Conservation (phyloP, 92 coral and sea anemone species). For the Paramuricea clavata region DNA sequence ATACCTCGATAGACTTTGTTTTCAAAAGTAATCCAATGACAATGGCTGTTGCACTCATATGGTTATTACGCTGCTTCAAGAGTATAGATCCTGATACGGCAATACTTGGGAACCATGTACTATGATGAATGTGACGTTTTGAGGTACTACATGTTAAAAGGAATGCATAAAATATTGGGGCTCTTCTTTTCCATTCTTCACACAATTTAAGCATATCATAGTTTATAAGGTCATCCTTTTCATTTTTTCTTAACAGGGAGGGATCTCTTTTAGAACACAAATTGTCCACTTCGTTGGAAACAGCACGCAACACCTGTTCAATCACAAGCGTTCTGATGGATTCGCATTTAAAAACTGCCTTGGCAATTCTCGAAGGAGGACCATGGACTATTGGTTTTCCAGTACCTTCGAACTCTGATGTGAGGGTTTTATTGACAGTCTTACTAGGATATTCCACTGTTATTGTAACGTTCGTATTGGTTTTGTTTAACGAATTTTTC, state of each 20-base stretch:
- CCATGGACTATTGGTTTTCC: conserved; percentile 71
- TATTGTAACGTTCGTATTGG: background rate
- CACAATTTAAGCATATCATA: conserved; percentile 56
- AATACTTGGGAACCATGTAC: conserved; percentile 74
- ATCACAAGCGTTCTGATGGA: conserved; percentile 48
- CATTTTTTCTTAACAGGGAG: conserved; percentile 48
- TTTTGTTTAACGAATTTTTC: background rate
- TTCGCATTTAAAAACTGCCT: conserved; percentile 66
- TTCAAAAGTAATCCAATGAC: conserved; percentile 61
- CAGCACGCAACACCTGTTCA: conserved; percentile 50
- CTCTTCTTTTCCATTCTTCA: conserved; percentile 73
- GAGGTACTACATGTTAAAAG: conserved; percentile 50
- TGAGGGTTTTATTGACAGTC: conserved; percentile 53
- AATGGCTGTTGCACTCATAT: conserved; percentile 76
- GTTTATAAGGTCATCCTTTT: conserved; percentile 58
- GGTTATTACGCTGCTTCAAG: conserved; percentile 76
- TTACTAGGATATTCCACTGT: conserved; percentile 57
- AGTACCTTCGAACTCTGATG: conserved; percentile 39
- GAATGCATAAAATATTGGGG: conserved; percentile 75
- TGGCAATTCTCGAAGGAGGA: conserved; percentile 59
- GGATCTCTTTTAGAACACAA: conserved; percentile 67
- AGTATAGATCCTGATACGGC: conserved; percentile 77
- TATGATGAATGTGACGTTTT: conserved; percentile 26
- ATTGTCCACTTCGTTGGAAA: conserved; percentile 54
- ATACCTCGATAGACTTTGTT: conserved; percentile 76